Base-by-base conservation (phyloP, 2,888 invertebrate genomes). In the Agonum fuliginosum region DNA sequence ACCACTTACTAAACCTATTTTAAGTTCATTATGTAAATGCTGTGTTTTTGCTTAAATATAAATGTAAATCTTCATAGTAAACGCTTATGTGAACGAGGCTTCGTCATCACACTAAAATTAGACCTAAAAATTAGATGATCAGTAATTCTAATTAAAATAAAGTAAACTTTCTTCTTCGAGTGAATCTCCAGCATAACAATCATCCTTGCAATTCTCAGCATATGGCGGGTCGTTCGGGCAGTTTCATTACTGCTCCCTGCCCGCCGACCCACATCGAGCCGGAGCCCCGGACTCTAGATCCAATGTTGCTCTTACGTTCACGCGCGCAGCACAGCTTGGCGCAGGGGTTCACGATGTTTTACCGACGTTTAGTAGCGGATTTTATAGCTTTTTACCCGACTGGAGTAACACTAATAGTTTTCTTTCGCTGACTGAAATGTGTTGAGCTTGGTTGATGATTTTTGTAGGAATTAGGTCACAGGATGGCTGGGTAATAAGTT, bases 321-420 rank as follows among this genome's bases (percentile, higher is more conserved):
- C 54, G 34, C 12, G 73, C 41, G 34, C 22, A 69, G 34, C 22
- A 69, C 72, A 43, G 69, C 43, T 43, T 69, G n/a, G n/a, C n/a
- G n/a, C n/a, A n/a, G n/a, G 69, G 41, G 41, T 19, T n/a, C 54
- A 24, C 27, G 54, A 73, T 54, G 41, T 73, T 73, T 73, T 73
- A 54, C 37, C 58, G 41, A 37, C 73, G 58, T 73, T 73, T 73
- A 58, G 58, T 73, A 41, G 37, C 41, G 30, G 54, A 54, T 73
- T 58, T 73, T 58, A 73, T 58, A 73, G 73, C 73, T 54, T 54
- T 73, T 73, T 73, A 58, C 58, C 19, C 37, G 48, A 37, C 54
- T 41, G 41, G 58, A 58, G 58, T 72, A 48, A 72, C 71, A 51
- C 34, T 72, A 72, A 72, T 72, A 72, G 71, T 72, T 72, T 72